phyloP scores from a whole-genome alignment of 2,113 vertebrate genomes.

The Cisticola juncidis region DNA sequence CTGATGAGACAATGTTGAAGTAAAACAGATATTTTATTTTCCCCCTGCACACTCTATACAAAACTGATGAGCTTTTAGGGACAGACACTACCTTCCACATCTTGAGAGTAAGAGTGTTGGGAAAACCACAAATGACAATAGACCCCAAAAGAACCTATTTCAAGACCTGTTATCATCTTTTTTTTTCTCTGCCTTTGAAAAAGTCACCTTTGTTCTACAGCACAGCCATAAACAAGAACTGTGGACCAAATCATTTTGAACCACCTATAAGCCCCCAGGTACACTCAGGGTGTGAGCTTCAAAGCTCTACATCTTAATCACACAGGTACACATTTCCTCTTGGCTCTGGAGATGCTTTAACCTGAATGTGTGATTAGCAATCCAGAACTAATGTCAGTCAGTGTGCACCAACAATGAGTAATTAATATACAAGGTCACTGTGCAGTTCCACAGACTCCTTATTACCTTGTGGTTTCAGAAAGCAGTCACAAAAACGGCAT shows the following conservation, averaged over 20 bases:
- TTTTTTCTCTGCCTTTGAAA: neutral
- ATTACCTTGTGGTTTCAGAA: neutral
- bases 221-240: neutral
- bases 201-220: neutral
- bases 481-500: neutral
- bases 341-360: neutral
- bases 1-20: neutral
- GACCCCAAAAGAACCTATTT: neutral
- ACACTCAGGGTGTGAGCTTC: neutral
- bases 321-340: neutral
- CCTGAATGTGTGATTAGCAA: neutral
- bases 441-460: neutral
- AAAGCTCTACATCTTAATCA: neutral
- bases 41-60: neutral
- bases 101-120: neutral
- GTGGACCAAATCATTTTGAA: neutral
- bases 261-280: neutral
- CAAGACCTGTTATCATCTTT: neutral
- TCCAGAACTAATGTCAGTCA: neutral
- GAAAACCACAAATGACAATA: neutral
- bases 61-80: neutral
- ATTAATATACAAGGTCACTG: neutral
- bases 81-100: neutral
- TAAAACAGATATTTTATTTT: neutral
- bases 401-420: neutral